A percentile compares a stretch with the other conserved stretches of the same genome.
phyloP scores from a whole-genome alignment of 2,113 vertebrate genomes.

The Pomatorhinus ruficollis region DNA sequence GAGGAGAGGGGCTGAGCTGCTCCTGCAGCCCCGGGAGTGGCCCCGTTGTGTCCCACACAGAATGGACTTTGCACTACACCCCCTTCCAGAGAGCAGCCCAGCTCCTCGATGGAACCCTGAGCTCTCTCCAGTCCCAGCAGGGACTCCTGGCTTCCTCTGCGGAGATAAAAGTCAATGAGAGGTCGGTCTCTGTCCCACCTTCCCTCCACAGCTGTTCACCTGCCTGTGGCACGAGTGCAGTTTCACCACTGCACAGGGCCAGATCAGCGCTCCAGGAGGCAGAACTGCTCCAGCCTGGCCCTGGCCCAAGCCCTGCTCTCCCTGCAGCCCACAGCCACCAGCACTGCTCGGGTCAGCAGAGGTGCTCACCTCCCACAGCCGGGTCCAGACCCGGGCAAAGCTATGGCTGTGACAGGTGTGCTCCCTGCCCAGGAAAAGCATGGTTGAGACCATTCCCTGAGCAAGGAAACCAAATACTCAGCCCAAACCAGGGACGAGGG shows the following conservation, averaged over 20 bases:
- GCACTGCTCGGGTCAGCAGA: not conserved
- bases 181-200: not conserved
- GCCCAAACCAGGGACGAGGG: accelerated
- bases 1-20: not conserved
- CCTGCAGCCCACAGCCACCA: not conserved
- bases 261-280: accelerated
- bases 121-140: not conserved
- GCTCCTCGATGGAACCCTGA: not conserved
- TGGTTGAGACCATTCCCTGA: not conserved
- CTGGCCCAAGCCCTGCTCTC: not conserved
- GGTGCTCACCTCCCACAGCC: not conserved
- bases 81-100: accelerated
- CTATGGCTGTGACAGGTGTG: not conserved
- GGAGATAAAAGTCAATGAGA: accelerated
- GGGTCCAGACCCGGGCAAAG: not conserved
- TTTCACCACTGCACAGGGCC: accelerated
- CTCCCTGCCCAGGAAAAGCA: not conserved
- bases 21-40: accelerated
- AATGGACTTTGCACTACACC: not conserved
- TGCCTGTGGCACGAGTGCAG: not conserved
- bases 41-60: not conserved
- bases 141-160: not conserved
- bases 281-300: not conserved
- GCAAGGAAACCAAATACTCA: not conserved
- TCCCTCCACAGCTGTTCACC: not conserved